phyloP scores from a whole-genome alignment of 2,113 vertebrate species.

The Prionailurus bengalensis region DNA sequence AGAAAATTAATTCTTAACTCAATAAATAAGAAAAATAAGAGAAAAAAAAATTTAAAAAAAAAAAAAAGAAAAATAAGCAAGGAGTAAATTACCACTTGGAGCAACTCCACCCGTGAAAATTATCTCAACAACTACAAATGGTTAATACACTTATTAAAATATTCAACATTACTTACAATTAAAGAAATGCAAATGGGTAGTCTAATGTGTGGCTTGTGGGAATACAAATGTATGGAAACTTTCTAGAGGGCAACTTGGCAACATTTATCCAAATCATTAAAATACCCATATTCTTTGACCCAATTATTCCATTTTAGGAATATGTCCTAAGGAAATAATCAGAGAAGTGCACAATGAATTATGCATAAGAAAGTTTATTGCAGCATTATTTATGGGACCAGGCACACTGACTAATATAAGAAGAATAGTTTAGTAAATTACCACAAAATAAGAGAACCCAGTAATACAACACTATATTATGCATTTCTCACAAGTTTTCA shows the following conservation, averaged over 20 bases:
- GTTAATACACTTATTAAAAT: conserved; percentile 38
- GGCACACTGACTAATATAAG: background rate
- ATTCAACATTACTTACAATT: conserved; percentile 42
- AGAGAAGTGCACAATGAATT: conserved; percentile 47
- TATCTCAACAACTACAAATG: background rate
- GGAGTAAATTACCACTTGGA: background rate
- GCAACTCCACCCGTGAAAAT: background rate
- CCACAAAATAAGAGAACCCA: background rate
- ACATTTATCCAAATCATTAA: conserved; percentile 66
- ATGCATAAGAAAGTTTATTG: background rate
- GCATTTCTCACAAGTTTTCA: background rate
- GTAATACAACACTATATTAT: background rate
- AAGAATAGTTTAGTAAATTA: background rate
- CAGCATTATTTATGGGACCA: conserved; percentile 26
- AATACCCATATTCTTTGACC: conserved; percentile 12
- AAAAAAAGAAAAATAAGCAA: background rate
- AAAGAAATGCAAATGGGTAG: conserved; percentile 51
- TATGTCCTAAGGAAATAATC: conserved; percentile 50
- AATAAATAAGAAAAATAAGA: background rate
- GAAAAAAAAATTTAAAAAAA: too few species aligned
- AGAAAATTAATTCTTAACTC: background rate
- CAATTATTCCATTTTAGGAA: conserved; percentile 50
- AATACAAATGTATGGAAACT: conserved; percentile 48
- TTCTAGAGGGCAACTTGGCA: conserved; percentile 47
- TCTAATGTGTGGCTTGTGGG: conserved; percentile 1